These are phyloP conservation scores for Carollia perspicillata DNA, from an alignment of 2,113 vertebrate species.

Conservation along the genomic window DNA sequence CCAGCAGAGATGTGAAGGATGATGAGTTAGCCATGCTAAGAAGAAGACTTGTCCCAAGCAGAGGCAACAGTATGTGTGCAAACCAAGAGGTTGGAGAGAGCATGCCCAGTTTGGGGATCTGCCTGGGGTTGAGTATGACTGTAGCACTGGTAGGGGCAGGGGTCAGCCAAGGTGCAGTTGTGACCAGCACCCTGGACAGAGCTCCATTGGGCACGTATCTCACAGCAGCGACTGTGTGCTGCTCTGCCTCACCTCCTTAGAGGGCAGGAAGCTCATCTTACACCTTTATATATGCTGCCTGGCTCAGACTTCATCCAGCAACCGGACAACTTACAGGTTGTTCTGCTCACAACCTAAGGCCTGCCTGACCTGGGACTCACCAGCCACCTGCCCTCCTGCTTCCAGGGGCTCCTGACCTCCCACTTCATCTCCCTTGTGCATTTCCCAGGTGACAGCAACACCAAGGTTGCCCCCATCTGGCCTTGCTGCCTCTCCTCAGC, in stretches of 20 bases:
- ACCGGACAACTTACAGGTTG: not conserved
- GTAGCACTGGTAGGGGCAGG: not conserved
- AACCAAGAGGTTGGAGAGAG: not conserved
- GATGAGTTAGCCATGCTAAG: not conserved
- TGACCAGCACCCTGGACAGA: not conserved
- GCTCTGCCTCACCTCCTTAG: not conserved
- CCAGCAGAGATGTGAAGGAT: not conserved
- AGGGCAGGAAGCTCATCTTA: not conserved
- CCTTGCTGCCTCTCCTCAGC: not conserved
- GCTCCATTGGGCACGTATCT: not conserved
- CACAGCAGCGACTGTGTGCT: not conserved
- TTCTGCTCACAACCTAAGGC: not conserved
- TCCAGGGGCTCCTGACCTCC: not conserved
- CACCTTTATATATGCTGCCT: not conserved
- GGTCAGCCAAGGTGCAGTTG: not conserved
- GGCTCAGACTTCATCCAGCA: not conserved
- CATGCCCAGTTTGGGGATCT: not conserved
- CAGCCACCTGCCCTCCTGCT: not conserved
- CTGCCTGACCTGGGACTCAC: not conserved
- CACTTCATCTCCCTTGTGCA: not conserved
- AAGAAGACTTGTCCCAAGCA: not conserved
- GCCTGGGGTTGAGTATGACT: not conserved
- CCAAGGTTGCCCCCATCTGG: not conserved
- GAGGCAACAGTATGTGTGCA: not conserved
- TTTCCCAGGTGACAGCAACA: not conserved